Evolutionary conservation across 2,113 vertebrate genomes (phyloP).

Genomic region (Fregata magnificens): DNA sequence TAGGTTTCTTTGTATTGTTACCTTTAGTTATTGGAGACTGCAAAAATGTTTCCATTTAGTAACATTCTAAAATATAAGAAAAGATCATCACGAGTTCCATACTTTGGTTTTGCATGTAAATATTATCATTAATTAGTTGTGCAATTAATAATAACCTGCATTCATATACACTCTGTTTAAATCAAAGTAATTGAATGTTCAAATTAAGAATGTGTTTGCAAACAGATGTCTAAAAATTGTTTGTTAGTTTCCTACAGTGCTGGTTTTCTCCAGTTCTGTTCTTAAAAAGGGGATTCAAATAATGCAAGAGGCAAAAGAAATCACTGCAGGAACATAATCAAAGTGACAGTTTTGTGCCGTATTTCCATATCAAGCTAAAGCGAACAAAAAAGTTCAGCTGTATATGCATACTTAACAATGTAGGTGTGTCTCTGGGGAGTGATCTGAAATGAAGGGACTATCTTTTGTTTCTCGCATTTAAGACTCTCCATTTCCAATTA

Average conservation of each 20-base stretch:
- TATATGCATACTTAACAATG: slow-evolving; percentile 11
- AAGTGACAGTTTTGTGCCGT: slow-evolving; percentile 29
- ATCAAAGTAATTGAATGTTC: not conserved
- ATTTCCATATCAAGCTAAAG: slow-evolving; percentile 56
- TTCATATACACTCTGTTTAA: not conserved
- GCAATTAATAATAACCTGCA: not conserved
- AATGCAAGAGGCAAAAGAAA: slow-evolving; percentile 22
- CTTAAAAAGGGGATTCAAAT: not conserved
- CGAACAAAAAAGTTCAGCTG: not conserved
- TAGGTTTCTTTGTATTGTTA: not conserved
- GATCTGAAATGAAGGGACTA: slow-evolving; percentile 22
- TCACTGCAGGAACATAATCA: not conserved
- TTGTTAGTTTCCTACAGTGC: not conserved
- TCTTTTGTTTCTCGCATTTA: not conserved
- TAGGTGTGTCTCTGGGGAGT: not conserved
- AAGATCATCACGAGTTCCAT: not conserved
- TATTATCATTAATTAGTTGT: not conserved
- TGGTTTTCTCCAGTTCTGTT: not conserved
- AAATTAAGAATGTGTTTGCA: not conserved
- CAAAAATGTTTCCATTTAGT: not conserved
- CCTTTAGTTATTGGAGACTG: not conserved
- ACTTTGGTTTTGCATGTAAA: not conserved
- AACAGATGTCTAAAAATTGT: slow-evolving; percentile 1
- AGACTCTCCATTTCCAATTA: slow-evolving; percentile 16
- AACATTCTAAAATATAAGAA: not conserved